Evolutionary conservation across 2,888 invertebrate genomes (phyloP), one percentile per base, ranked within the genome.

Genomic region (Pherbina coryleti): DNA sequence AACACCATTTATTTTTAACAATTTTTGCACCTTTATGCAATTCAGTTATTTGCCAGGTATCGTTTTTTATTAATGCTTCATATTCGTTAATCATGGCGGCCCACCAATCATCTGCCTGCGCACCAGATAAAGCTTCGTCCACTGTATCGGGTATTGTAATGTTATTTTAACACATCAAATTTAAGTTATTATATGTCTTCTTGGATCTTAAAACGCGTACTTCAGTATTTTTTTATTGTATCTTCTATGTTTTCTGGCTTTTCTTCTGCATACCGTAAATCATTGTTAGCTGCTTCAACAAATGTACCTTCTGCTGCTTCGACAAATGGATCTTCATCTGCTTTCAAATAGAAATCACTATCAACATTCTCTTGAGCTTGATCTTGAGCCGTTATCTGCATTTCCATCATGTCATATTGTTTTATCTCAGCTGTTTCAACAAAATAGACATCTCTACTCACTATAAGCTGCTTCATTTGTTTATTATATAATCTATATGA

Each of bases 391-490:
- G n/a, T n/a, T n/a, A n/a, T n/a, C n/a, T n/a, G n/a, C n/a, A n/a
- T n/a, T n/a, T n/a, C 62, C 31, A 82, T 79, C 62, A 78, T 82
- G 3, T 60, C 9, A 37, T 51, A 62, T 14, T 69, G 69, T 11
- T 57, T 67, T 62, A 78, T 79, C 14, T 80, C 75, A n/a, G 81
- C 19, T 31, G 11, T 78, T 64, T n/a, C n/a, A n/a, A n/a, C n/a
- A n/a, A n/a, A n/a, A n/a, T n/a, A n/a, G n/a, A n/a, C n/a, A n/a
- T n/a, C n/a, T n/a, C n/a, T n/a, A n/a, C n/a, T n/a, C n/a, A n/a
- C n/a, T n/a, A n/a, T n/a, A n/a, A n/a, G n/a, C n/a, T n/a, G n/a
- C n/a, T n/a, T n/a, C n/a, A n/a, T n/a, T n/a, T n/a, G n/a, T n/a
- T n/a, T n/a, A n/a, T n/a, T n/a, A n/a, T n/a, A n/a, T n/a, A n/a